phyloP scores from a whole-genome alignment of 2,888 invertebrate species.

The Drosophila niveifrons region DNA sequence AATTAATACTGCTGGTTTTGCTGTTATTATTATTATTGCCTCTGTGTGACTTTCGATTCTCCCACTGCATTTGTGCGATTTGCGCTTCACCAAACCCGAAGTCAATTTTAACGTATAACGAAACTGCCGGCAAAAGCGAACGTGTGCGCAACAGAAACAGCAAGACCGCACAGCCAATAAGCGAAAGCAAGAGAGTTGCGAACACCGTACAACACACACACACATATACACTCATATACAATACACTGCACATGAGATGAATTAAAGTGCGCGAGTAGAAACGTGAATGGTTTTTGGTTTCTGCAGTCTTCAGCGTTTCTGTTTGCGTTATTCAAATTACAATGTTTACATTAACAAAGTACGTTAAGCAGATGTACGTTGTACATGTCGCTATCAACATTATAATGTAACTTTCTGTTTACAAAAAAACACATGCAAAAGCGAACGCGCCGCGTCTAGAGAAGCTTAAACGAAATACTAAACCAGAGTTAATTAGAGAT shows the following conservation, averaged over 20 bases:
- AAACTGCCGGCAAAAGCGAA: slow-evolving; percentile 42
- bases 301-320: not conserved
- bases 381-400: slow-evolving; percentile 16
- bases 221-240: not conserved
- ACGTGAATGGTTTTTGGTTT: slow-evolving; percentile 8
- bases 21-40: slow-evolving; percentile 19
- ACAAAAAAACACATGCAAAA: slow-evolving; percentile 11
- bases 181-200: slow-evolving; percentile 45
- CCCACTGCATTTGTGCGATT: slow-evolving; percentile 22
- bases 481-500: slow-evolving; percentile 38
- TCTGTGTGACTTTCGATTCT: slow-evolving; percentile 27
- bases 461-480: slow-evolving; percentile 47
- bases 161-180: slow-evolving; percentile 3
- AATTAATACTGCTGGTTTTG: slow-evolving; percentile 37
- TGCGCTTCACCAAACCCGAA: slow-evolving; percentile 27
- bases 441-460: slow-evolving; percentile 17
- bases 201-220: slow-evolving; percentile 12
- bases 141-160: slow-evolving; percentile 26
- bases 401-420: slow-evolving; percentile 7
- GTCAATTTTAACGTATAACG: slow-evolving; percentile 19
- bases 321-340: slow-evolving; percentile 9
- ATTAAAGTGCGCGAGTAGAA: slow-evolving; percentile 11
- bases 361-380: slow-evolving; percentile 1
- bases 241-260: slow-evolving; percentile 12
- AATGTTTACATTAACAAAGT: slow-evolving; percentile 18